Base-by-base conservation (phyloP, 2,888 invertebrate species). In the Cryptops parisi region DNA sequence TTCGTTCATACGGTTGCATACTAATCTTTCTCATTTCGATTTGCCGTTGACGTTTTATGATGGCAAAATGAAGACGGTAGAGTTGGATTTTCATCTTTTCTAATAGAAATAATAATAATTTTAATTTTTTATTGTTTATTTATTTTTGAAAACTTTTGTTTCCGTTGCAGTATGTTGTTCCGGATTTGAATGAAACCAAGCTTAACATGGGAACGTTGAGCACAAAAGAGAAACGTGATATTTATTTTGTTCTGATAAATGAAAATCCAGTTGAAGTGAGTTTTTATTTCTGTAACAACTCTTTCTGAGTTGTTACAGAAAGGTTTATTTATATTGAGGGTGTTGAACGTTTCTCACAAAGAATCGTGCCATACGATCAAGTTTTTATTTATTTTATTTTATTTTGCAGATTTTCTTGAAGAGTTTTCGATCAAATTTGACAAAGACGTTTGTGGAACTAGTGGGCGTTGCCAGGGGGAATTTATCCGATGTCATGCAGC, bases 21-120 rank as follows among this genome's bases (percentile, higher is more conserved):
- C 84, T 21, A 87, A 87, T 68, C 76, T 84, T 54, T 83, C 85
- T 25, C 74, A 76, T 39, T 77, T 84, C 60, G 72, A 74, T 60
- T 74, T 85, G 58, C 83, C 84, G 27, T 68, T 86, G 57, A 67
- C 79, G 49, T 79, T 81, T 63, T 85, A 84, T 65, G 79, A 81
- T 65, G 85, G 84, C 46, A 79, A 78, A 65, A 69, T 85, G 62
- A 71, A 74, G 65, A 66, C 74, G 70, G 77, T 77, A 64, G 56
- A 60, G 53, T 26, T 24, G 24, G 6, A 17, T 17, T 44, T 21
- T 44, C 6, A 3, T 24, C 25, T 44, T 46, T 26, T 15, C 12
- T n/a, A 26, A 46, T 15, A 26, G 15, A 23, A 24, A 24, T 21
- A n/a, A 25, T 3, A 6, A 2, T 46, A 15, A 9, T 23, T 54